These are phyloP conservation scores for Chaetodon trifascialis DNA, from an alignment of 2,113 vertebrate genomes.

Conservation along the genomic window DNA sequence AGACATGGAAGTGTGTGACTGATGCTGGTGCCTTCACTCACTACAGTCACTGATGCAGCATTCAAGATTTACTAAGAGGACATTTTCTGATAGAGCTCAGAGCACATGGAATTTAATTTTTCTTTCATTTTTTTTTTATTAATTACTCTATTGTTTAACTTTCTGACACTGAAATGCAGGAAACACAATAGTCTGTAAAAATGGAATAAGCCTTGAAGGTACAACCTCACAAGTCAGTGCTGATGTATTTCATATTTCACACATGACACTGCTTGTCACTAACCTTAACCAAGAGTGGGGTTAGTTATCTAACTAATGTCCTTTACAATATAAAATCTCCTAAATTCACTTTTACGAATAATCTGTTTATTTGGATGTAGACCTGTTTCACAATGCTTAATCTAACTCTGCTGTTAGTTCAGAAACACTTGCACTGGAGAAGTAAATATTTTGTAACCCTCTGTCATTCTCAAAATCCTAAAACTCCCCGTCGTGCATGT, in stretches of 20 bases:
- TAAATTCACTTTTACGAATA: neutral
- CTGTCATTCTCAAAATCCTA: neutral
- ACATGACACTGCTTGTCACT: neutral
- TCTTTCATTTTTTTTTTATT: no score
- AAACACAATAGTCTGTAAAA: neutral
- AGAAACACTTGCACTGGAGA: neutral
- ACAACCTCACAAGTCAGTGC: neutral
- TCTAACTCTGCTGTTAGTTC: neutral
- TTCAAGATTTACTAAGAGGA: neutral
- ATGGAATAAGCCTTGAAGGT: neutral
- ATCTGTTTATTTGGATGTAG: neutral
- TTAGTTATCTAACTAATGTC: neutral
- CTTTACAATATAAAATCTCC: neutral
- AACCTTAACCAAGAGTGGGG: neutral
- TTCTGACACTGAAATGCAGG: neutral
- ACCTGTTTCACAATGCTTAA: neutral
- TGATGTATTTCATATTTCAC: neutral
- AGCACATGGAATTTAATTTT: no score
- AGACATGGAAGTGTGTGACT: neutral
- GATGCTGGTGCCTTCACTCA: constrained; percentile 25
- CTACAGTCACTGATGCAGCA: neutral
- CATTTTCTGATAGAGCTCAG: neutral
- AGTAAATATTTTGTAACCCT: neutral
- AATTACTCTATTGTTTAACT: neutral
- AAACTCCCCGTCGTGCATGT: neutral